Evolutionary conservation across 2,113 vertebrate genomes (phyloP).

Genomic region (Ornithorhynchus anatinus): DNA sequence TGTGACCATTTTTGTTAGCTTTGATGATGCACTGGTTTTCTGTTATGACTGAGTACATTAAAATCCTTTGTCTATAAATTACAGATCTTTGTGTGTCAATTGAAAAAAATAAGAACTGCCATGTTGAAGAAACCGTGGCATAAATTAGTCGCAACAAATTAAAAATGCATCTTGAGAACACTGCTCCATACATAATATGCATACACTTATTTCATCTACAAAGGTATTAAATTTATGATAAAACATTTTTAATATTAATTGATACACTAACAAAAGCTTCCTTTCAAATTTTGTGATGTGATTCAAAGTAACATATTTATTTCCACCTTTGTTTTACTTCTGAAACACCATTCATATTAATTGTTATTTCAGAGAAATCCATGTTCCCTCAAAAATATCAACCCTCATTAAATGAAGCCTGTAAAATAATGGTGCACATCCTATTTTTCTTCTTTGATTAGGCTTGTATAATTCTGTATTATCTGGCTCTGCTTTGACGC

Average conservation of each 20-base stretch:
- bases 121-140: slow-evolving; percentile 56
- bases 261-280: slow-evolving; percentile 31
- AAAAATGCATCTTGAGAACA: slow-evolving; percentile 33
- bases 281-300: slow-evolving; percentile 49
- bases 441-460: slow-evolving; percentile 71
- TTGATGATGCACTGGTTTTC: neutral
- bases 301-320: slow-evolving; percentile 37
- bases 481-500: slow-evolving; percentile 69
- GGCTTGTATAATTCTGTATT: slow-evolving; percentile 72
- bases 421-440: slow-evolving; percentile 61
- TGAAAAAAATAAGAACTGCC: slow-evolving; percentile 59
- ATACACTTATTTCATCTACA: slow-evolving; percentile 51
- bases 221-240: slow-evolving; percentile 36
- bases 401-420: slow-evolving; percentile 53
- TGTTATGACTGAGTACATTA: slow-evolving; percentile 27
- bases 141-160: slow-evolving; percentile 58
- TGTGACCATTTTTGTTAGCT: neutral
- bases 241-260: slow-evolving; percentile 60
- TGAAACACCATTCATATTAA: slow-evolving; percentile 42
- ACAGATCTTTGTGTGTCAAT: slow-evolving; percentile 30
- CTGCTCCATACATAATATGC: slow-evolving; percentile 35
- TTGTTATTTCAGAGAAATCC: slow-evolving; percentile 38
- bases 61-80: slow-evolving; percentile 46
- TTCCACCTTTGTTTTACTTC: slow-evolving; percentile 36
- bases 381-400: slow-evolving; percentile 59